phyloP scores from a whole-genome alignment of 2,888 invertebrate species.

The Caenorhabditis zanzibari region DNA sequence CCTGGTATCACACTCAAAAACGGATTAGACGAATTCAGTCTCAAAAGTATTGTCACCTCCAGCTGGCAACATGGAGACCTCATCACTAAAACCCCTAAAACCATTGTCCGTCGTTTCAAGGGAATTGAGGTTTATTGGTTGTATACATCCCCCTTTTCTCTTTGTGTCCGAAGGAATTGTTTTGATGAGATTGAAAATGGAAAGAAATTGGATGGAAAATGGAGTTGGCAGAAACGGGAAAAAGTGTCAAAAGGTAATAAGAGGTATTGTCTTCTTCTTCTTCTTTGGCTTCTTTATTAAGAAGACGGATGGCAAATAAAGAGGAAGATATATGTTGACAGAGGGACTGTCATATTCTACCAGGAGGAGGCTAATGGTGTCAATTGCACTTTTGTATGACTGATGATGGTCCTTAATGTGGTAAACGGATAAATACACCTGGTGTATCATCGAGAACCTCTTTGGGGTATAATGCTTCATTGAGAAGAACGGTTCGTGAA shows the following conservation, averaged over 20 bases:
- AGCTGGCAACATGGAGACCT: slow-evolving; percentile 30
- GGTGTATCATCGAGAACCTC: too few species aligned
- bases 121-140: slow-evolving; percentile 44
- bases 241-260: slow-evolving; percentile 30
- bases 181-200: neutral
- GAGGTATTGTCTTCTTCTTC: slow-evolving; percentile 21
- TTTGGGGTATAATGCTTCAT: neutral
- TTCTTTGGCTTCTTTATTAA: slow-evolving; percentile 14
- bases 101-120: slow-evolving; percentile 39
- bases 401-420: slow-evolving; percentile 38
- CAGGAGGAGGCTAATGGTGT: slow-evolving; percentile 29
- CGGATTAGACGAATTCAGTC: slow-evolving; percentile 22
- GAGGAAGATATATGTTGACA: slow-evolving; percentile 30
- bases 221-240: neutral
- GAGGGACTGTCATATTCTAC: slow-evolving; percentile 6
- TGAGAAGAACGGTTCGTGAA: too few species aligned
- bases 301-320: slow-evolving; percentile 31
- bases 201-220: slow-evolving; percentile 1
- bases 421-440: slow-evolving; percentile 20
- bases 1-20: slow-evolving; percentile 11
- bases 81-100: slow-evolving; percentile 41
- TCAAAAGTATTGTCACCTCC: slow-evolving; percentile 17
- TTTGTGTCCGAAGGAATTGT: slow-evolving; percentile 9
- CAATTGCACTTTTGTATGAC: slow-evolving; percentile 47
- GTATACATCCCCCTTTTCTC: slow-evolving; percentile 14